Evolutionary conservation across 2,113 vertebrate genomes (phyloP), one percentile per base, ranked within the genome.

Genomic region (Nettapus auritus): DNA sequence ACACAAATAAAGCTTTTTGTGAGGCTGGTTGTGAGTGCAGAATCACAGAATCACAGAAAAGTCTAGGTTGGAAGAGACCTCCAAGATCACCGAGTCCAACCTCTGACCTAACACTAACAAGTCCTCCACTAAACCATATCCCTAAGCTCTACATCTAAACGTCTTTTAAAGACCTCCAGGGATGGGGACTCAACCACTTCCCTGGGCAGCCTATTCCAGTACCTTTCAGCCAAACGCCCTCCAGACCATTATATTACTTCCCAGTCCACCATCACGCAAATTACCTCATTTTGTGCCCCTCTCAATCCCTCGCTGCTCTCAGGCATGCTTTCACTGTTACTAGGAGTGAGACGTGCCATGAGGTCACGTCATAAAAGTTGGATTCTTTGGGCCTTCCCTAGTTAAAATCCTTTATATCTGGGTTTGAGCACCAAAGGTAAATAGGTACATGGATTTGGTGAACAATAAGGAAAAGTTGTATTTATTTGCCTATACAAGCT

Each of bases 251-350:
- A 9, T 28, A 26, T 66, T 33, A 13, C 6, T 59, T 33, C 10
- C 2, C 42, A 44, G 18, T 10, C 20, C 7, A 0, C 6, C 8
- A 0, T 1, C 16, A 0, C 1, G 3, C 10, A 4, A 0, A 1
- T 28, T 33, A 7, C n/a, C 14, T 7, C 4, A 0, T 15, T 14
- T 8, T 11, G 3, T 13, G 23, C 31, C 22, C 21, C 3, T 31
- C 28, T 20, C 2, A 14, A 4, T 33, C 6, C 55, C 31, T 28
- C 8, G 0, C 31, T 28, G 12, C 2, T 53, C 7, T 36, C 6
- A 5, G 29, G 14, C 1, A 0, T 18, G 15, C 12, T 8, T 31
- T 44, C 2, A 1, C 18, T 18, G 13, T 9, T 34, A 4, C 2
- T 29, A 10, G 28, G 33, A 21, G 16, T 4, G 8, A 33, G 11